Evolutionary conservation across 2,113 vertebrate genomes (phyloP).

Genomic region (Brachyistius frenatus): DNA sequence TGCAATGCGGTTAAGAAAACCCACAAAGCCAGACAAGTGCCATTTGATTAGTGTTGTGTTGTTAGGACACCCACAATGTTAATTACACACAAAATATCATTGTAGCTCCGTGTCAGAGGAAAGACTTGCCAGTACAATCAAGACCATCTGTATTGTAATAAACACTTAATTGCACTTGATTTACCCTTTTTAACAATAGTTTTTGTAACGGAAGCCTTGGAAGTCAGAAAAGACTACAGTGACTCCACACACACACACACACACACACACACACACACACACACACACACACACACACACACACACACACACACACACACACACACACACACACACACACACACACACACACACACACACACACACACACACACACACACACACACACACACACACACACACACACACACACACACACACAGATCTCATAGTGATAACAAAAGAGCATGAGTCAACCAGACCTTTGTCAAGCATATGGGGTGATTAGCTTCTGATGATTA

Average conservation of each 20-base stretch:
- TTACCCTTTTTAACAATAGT: conserved; percentile 35
- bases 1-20: conserved; percentile 31
- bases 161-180: conserved; percentile 53
- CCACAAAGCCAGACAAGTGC: conserved; percentile 56
- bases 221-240: conserved; percentile 33
- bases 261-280: conserved; percentile 14
- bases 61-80: conserved; percentile 63
- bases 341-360: too few species aligned
- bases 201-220: conserved; percentile 19
- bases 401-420: conserved; percentile 27
- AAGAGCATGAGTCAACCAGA: conserved; percentile 67
- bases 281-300: conserved; percentile 12
- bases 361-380: conserved; percentile 13
- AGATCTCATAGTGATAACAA: conserved; percentile 61
- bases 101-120: conserved; percentile 17
- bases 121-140: conserved; percentile 47
- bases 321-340: background rate
- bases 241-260: conserved; percentile 15
- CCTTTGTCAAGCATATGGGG: conserved; percentile 76
- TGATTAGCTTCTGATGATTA: conserved; percentile 77
- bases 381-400: conserved; percentile 14
- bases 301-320: conserved; percentile 13
- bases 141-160: conserved; percentile 59
- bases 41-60: conserved; percentile 63
- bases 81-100: conserved; percentile 59